Evolutionary conservation across 2,888 invertebrate genomes (phyloP).

Genomic region (Sarcophaga subvicina): DNA sequence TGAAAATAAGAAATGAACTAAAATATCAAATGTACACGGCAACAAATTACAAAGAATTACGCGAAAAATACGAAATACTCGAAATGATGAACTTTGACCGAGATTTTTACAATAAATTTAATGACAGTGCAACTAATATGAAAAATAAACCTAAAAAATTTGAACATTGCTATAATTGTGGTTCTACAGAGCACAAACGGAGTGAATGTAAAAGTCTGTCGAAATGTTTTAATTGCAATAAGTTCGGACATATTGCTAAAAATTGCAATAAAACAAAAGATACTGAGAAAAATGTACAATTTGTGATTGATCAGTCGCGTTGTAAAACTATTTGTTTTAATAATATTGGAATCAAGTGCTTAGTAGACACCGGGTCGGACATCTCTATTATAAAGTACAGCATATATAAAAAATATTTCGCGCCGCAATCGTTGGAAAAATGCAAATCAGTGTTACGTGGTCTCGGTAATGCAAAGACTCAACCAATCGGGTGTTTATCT

Average conservation of each 20-base stretch:
- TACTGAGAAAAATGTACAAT: neutral
- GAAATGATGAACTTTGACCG: neutral
- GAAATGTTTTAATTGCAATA: slow-evolving; percentile 29
- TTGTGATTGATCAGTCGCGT: slow-evolving; percentile 29
- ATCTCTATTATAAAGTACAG: slow-evolving; percentile 34
- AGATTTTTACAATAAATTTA: neutral
- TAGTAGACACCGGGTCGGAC: slow-evolving; percentile 34
- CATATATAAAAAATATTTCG: slow-evolving; percentile 29
- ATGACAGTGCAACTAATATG: slow-evolving; percentile 28
- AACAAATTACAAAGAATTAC: slow-evolving; percentile 16
- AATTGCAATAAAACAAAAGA: slow-evolving; percentile 4
- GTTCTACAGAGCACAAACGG: slow-evolving; percentile 19
- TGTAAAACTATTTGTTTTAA: slow-evolving; percentile 32
- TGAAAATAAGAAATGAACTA: slow-evolving; percentile 40
- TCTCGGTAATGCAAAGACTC: slow-evolving; percentile 68
- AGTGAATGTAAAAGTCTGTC: slow-evolving; percentile 9
- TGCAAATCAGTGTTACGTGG: slow-evolving; percentile 17
- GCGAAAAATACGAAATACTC: neutral
- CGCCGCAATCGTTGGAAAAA: neutral
- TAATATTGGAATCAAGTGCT: slow-evolving; percentile 24
- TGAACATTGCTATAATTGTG: slow-evolving; percentile 27
- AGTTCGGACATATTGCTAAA: slow-evolving; percentile 11
- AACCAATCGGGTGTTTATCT: slow-evolving; percentile 59
- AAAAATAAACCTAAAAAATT: slow-evolving; percentile 18
- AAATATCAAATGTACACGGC: slow-evolving; percentile 11